Conservation (phyloP, 30 jellyfish, hydroid and myxozoan genomes). For the Aurelia aurita complex sp. Pacific region DNA sequence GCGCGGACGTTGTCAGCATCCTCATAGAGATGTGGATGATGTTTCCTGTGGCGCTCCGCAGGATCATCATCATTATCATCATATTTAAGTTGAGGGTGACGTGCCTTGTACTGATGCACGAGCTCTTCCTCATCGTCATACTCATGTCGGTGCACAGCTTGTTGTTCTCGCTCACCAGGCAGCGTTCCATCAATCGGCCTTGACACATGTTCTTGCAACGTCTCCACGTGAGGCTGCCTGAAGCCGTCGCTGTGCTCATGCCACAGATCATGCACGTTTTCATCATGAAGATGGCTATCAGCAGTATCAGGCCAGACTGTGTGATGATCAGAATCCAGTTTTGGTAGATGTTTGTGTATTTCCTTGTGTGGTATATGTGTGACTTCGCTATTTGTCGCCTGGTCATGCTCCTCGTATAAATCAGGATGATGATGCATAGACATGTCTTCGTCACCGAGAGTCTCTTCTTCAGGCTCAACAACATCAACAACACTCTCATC, state of each 20-base stretch:
- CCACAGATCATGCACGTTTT: not conserved
- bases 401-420: conserved; percentile 64
- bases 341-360: conserved; percentile 16
- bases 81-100: conserved; percentile 9
- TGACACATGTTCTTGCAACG: not conserved
- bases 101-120: not conserved
- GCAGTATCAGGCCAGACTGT: not conserved
- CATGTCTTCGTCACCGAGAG: conserved; percentile 37
- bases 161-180: conserved; percentile 6
- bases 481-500: conserved; percentile 88
- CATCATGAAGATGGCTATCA: not conserved
- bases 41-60: not conserved
- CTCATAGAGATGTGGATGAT: not conserved
- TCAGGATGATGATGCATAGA: conserved; percentile 48
- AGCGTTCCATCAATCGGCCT: not conserved
- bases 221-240: conserved; percentile 2
- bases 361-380: not conserved
- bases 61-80: conserved; percentile 9
- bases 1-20: conserved; percentile 5
- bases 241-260: not conserved
- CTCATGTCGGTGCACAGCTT: conserved; percentile 13
- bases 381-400: conserved; percentile 43
- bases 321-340: conserved; percentile 18
- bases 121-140: conserved; percentile 11
- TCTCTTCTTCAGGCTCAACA: conserved; percentile 76